A percentile compares a stretch with the other conserved stretches of the same genome.
These are phyloP conservation scores for Prorops nasuta DNA, from an alignment of 1,140 invertebrate genomes.

Conservation along the genomic window DNA sequence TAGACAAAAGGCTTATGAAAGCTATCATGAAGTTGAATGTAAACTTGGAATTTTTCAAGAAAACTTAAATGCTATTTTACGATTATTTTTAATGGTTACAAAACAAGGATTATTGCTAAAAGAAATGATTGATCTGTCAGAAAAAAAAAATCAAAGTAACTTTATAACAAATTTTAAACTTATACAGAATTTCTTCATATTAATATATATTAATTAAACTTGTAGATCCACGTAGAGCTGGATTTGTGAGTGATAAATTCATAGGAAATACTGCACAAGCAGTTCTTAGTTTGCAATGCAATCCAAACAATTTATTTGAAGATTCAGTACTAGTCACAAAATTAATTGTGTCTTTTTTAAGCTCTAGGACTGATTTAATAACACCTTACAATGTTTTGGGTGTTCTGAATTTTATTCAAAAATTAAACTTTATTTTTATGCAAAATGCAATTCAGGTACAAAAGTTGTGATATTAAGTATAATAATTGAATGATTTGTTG, in stretches of 20 bases:
- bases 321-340: not conserved
- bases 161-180: not conserved
- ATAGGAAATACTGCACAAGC: not conserved
- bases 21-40: slow-evolving; percentile 7
- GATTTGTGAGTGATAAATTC: not conserved
- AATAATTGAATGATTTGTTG: no score
- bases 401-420: not conserved
- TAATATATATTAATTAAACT: not conserved
- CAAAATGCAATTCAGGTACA: not conserved
- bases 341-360: not conserved
- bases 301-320: no score
- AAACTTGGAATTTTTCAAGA: not conserved
- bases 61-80: not conserved
- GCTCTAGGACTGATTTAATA: not conserved
- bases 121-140: not conserved
- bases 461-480: not conserved
- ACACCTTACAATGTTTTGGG: not conserved
- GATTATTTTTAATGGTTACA: not conserved
- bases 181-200: not conserved
- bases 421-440: not conserved
- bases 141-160: not conserved
- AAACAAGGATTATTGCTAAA: not conserved
- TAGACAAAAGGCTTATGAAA: not conserved
- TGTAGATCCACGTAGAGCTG: not conserved
- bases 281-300: not conserved